Base-by-base conservation (phyloP, 2,797 vertebrate genomes). In the Urocyon cinereoargenteus region DNA sequence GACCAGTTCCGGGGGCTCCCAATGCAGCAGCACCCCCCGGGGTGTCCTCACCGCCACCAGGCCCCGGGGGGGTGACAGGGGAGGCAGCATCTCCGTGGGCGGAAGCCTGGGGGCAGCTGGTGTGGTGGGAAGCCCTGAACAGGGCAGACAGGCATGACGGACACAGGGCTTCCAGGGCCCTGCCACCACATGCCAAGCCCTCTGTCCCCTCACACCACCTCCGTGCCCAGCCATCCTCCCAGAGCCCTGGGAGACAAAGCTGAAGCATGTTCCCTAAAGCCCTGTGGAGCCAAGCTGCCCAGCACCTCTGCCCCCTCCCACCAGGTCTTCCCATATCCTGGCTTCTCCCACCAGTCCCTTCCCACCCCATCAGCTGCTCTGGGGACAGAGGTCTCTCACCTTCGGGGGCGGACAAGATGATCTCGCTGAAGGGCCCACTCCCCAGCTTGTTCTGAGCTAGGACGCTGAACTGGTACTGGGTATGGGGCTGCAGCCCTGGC, bases 401-500 rank as follows among this genome's bases (percentile, higher is more conserved):
- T 92, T 98, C 98, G 7, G 99, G 99, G 92, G 98, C 98, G 26
- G 99, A 99, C 83, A 99, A 99, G 95, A 99, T 96, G 0, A 99
- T 99, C 98, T 99, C 99, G 81, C 99, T 99, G 98, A 99, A 99
- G 45, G 99, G 99, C 24, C 99, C 99, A 0, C 99, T 99, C 59
- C 99, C 99, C 68, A 99, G 99, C 97, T 99, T 99, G 98, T 99
- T 99, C 98, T 99, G 99, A 87, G 99, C 99, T 61, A 99, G 99
- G 94, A 99, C 98, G 0, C 99, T 99, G 99, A 99, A 99, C 98
- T 99, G 99, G 98, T 99, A 99, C 68, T 98, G 97, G 0, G 98
- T 99, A 73, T 99, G 98, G 0, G 99, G 98, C 90, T 99, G 99
- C 5, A 99, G 98, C 72, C 99, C 99, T 0, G 99, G 99, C 96